A percentile compares a stretch with the other conserved stretches of the same genome.
These are phyloP conservation scores for Ptychochromis oligacanthus DNA, from an alignment of 2,113 vertebrate species.

Conservation along the genomic window DNA sequence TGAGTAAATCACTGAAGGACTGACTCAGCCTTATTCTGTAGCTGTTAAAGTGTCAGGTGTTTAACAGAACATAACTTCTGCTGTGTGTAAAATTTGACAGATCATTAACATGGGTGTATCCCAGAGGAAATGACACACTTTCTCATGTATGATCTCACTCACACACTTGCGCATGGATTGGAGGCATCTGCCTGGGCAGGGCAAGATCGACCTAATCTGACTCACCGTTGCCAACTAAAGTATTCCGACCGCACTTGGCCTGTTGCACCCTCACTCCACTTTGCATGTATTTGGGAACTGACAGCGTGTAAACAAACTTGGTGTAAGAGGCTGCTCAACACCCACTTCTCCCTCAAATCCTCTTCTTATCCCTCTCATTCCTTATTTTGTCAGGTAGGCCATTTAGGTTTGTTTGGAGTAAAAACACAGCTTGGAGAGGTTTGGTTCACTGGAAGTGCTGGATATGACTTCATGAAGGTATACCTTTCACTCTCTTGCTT, in stretches of 20 bases:
- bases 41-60: slow-evolving; percentile 50
- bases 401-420: slow-evolving; percentile 65
- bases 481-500: slow-evolving; percentile 37
- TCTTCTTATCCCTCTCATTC: slow-evolving; percentile 32
- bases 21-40: background rate
- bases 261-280: background rate
- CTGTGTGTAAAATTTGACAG: slow-evolving; percentile 44
- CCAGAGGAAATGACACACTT: slow-evolving; percentile 41
- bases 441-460: slow-evolving; percentile 43
- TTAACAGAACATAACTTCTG: slow-evolving; percentile 46
- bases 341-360: slow-evolving; percentile 49
- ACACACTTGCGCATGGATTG: background rate
- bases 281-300: slow-evolving; percentile 50
- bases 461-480: slow-evolving; percentile 46
- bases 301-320: slow-evolving; percentile 62
- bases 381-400: slow-evolving; percentile 40
- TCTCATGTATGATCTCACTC: slow-evolving; percentile 45
- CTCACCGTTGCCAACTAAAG: slow-evolving; percentile 1
- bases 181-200: slow-evolving; percentile 28
- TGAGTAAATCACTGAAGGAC: background rate
- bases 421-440: slow-evolving; percentile 54
- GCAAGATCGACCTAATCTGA: slow-evolving; percentile 13
- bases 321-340: slow-evolving; percentile 51
- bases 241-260: slow-evolving; percentile 9
- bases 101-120: slow-evolving; percentile 54